Base-by-base conservation (phyloP, 2,113 vertebrate species). In the Sarotherodon lohbergeri region DNA sequence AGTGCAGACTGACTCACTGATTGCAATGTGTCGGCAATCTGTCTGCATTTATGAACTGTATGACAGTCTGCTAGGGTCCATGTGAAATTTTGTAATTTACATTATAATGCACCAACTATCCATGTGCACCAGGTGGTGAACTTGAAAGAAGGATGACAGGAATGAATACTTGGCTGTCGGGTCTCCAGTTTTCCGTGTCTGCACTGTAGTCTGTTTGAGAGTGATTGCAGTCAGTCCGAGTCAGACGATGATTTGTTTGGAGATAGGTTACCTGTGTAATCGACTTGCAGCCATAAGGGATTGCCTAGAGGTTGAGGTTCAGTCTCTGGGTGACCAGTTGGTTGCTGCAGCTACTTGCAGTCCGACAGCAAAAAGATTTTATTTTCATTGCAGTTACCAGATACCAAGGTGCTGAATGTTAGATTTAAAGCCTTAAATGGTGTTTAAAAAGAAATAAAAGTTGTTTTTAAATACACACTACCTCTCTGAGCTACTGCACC, bases 91-190 rank as follows among this genome's bases (percentile, higher is more conserved):
- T 34, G 61, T 66, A 68, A 68, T 68, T 22, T 68, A 41, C 63
- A 68, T 0, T 41, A 41, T 22, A 41, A 41, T 41, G 63, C 63
- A 68, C 63, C 34, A 68, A 22, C 63, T 68, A 41, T 22, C 34
- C 34, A 41, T 68, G 34, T 39, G 19, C 63, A 39, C 63, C 63
- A 68, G 63, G 63, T 39, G 9, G 34, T 34, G 34, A 68, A 68
- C 19, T 41, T 66, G 34, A 0, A 0, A 39, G 34, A 39, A 66
- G 34, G 19, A 39, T 39, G 6, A 39, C 10, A 12, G 1, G 6
- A 66, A 66, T 66, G 32, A 66, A 66, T 66, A 66, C 61, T 12
- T 66, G 61, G 61, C 32, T n/a, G 61, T 39, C 1, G 4, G 63
- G 34, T 68, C 19, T 68, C 63, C 63, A 68, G 34, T 22, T 68